Conservation (phyloP, 1,140 invertebrate species). For the Lamellibrachia luymesi region DNA sequence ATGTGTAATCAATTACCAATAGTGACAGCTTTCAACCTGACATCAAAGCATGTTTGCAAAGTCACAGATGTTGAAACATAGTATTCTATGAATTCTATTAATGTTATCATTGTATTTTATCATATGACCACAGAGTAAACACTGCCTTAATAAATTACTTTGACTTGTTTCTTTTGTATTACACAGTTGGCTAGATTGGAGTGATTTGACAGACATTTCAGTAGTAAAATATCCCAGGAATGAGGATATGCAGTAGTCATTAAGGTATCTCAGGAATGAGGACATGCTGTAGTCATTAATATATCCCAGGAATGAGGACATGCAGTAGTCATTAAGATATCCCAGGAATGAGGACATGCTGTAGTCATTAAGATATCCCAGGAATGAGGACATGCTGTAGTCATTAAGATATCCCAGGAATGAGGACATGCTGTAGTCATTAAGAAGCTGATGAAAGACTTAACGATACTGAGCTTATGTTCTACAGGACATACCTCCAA, state of each 20-base stretch:
- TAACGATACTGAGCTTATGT: not conserved
- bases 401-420: not conserved
- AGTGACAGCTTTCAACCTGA: too few species aligned
- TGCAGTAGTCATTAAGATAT: too few species aligned
- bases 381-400: not conserved
- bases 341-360: too few species aligned
- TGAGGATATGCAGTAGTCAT: not conserved
- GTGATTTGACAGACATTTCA: not conserved
- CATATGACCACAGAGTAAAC: not conserved
- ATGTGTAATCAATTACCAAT: not conserved
- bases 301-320: too few species aligned
- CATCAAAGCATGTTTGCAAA: too few species aligned
- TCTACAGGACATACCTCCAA: not conserved
- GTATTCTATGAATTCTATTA: too few species aligned
- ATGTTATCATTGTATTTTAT: not conserved
- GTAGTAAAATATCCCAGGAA: not conserved
- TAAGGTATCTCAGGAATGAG: not conserved
- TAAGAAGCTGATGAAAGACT: not conserved
- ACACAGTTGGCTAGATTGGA: not conserved
- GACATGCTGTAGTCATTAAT: too few species aligned
- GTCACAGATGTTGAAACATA: too few species aligned
- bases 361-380: too few species aligned
- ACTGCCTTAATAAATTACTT: not conserved
- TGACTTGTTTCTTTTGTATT: not conserved
- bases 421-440: not conserved